Conservation (phyloP, 1,140 invertebrate genomes). For the Cylas formicarius region DNA sequence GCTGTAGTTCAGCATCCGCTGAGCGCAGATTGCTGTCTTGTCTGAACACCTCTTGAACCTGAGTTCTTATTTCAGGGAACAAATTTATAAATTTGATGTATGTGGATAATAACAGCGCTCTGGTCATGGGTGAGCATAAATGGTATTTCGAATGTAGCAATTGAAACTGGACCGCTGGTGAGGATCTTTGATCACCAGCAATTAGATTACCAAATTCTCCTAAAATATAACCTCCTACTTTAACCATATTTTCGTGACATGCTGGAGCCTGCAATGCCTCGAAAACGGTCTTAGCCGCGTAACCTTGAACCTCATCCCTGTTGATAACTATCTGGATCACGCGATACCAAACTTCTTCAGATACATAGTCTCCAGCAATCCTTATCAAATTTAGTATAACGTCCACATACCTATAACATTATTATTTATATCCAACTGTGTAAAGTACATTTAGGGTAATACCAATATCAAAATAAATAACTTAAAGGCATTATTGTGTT, state of each 20-base stretch:
- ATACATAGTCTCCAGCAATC: slow-evolving; percentile 99
- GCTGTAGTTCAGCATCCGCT: slow-evolving; percentile 97
- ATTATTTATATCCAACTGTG: slow-evolving; percentile 12
- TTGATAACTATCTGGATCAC: slow-evolving; percentile 99
- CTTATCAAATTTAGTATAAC: slow-evolving; percentile 98
- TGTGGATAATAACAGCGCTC: slow-evolving; percentile 92
- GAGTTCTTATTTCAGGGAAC: slow-evolving; percentile 95
- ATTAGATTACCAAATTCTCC: slow-evolving; percentile 99
- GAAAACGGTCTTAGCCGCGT: slow-evolving; percentile 99
- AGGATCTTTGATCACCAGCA: slow-evolving; percentile 95
- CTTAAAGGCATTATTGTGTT: too few species aligned
- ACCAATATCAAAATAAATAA: too few species aligned
- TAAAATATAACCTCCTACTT: slow-evolving; percentile 98
- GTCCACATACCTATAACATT: slow-evolving; percentile 76
- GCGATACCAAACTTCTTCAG: slow-evolving; percentile 96
- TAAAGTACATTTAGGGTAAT: too few species aligned
- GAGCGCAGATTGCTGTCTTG: slow-evolving; percentile 95
- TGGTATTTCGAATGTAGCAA: slow-evolving; percentile 98
- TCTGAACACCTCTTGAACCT: slow-evolving; percentile 94
- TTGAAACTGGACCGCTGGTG: slow-evolving; percentile 93
- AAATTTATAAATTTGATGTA: slow-evolving; percentile 99
- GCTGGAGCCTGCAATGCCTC: slow-evolving; percentile 96
- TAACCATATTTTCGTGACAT: slow-evolving; percentile 99
- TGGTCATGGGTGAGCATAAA: slow-evolving; percentile 92
- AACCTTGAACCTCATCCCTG: slow-evolving; percentile 97